Base-by-base conservation (phyloP, 2,888 invertebrate species). In the Villa cingulata region DNA sequence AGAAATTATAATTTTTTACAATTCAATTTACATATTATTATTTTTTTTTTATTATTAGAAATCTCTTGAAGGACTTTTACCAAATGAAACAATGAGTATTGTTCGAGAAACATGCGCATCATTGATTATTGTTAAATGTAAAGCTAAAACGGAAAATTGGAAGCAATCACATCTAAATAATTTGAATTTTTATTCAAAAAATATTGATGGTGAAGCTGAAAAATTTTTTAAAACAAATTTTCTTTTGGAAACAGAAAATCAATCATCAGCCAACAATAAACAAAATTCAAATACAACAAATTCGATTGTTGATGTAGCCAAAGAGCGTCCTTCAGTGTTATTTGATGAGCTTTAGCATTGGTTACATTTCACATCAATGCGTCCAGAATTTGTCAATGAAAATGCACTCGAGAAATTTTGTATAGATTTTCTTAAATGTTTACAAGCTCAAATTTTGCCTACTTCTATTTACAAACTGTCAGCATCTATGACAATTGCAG, bases 121-220 rank as follows among this genome's bases (percentile, higher is more conserved):
- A 19, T 68, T 79, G 27, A 68, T 78, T 2, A 62, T 62, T 1
- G 70, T 72, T 52, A 71, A 72, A 56, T 73, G 74, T 7, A 58
- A 60, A 37, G 68, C 71, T 16, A 70, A 75, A 43, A 70, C 78
- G 19, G 61, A 70, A 39, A 72, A 76, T 29, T 81, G 80, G 80
- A 66, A 74, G 2, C 63, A 69, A 18, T 64, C 72, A 0, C 76
- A 77, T 53, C 61, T 76, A 1, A 62, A 57, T 40, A 49, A 52
- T 48, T 47, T 57, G 51, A 62, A 57, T 18, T 58, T 70, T 16
- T 70, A 69, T 48, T 56, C 56, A 3, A 70, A 67, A 53, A 65
- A 69, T 46, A 62, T 70, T 37, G 62, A 63, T 20, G 44, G 45
- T 3, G 61, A 62, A 45, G 57, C 60, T 6, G 54, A 58, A 15